Percentiles rank a stretch among this genome's conserved stretches.
These are phyloP conservation scores for Lithophane semibrunnea DNA, from an alignment of 2,888 invertebrate species.

Conservation along the genomic window DNA sequence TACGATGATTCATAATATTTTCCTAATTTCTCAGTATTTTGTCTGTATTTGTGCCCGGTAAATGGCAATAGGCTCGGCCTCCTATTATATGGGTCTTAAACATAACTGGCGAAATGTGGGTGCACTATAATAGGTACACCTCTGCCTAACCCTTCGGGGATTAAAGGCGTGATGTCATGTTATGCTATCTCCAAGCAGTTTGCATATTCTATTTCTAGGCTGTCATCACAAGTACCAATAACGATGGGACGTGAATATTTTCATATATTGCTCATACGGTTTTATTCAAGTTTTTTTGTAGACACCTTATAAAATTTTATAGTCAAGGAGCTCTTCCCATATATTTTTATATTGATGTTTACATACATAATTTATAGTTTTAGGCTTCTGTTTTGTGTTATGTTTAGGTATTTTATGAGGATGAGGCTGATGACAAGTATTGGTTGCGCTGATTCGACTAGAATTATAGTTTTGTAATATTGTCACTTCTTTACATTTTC, in stretches of 20 bases:
- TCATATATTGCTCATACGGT: slow-evolving; percentile 43
- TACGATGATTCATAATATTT: too few relatives aligned
- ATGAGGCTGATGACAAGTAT: background rate
- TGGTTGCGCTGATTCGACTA: too few relatives aligned
- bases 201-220: background rate
- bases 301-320: slow-evolving; percentile 63
- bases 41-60: too few relatives aligned
- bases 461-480: too few relatives aligned
- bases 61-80: background rate
- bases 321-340: slow-evolving; percentile 29
- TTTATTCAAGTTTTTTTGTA: slow-evolving; percentile 56
- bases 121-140: background rate
- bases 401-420: background rate
- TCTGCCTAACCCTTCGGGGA: background rate
- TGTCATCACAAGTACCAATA: slow-evolving; percentile 24
- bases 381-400: slow-evolving; percentile 13
- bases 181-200: slow-evolving; percentile 6
- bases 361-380: slow-evolving; percentile 41
- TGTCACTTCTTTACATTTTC: too few relatives aligned
- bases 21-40: background rate
- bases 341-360: slow-evolving; percentile 50
- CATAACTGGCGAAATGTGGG: background rate
- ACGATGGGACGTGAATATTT: slow-evolving; percentile 51
- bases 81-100: background rate
- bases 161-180: too few relatives aligned